phyloP scores from a whole-genome alignment of 1,140 invertebrate species.

The Armadillidium nasatum region DNA sequence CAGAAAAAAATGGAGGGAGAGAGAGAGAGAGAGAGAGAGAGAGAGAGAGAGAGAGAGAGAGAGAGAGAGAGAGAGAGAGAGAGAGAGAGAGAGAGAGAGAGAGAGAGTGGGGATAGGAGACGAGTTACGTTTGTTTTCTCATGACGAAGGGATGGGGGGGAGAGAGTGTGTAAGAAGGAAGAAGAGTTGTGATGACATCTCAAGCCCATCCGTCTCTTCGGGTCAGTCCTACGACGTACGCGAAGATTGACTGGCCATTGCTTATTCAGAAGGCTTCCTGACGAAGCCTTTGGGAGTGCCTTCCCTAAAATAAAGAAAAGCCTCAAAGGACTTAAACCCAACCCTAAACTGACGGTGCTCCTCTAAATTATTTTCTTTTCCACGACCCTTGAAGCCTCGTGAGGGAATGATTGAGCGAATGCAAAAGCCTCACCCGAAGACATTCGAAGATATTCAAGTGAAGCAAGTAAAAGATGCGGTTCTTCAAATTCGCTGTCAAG shows the following conservation, averaged over 20 bases:
- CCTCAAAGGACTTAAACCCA: not conserved
- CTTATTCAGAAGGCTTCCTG: not conserved
- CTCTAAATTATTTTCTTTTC: not conserved
- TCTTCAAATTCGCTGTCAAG: too few relatives aligned
- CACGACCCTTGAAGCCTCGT: not conserved
- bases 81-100: not conserved
- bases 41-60: slow-evolving; percentile 25
- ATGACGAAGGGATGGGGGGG: not conserved
- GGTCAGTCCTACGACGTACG: not conserved
- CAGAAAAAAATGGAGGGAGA: too few relatives aligned
- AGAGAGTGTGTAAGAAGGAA: not conserved
- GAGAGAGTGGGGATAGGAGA: not conserved
- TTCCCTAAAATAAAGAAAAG: not conserved
- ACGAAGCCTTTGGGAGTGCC: not conserved
- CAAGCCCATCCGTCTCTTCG: not conserved
- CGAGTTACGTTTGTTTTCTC: not conserved
- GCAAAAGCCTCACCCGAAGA: too few relatives aligned
- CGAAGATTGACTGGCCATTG: not conserved
- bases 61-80: slow-evolving; percentile 32
- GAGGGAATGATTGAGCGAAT: not conserved
- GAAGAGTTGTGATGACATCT: not conserved
- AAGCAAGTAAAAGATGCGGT: too few relatives aligned
- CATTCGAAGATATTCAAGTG: too few relatives aligned
- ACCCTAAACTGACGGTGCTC: not conserved
- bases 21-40: slow-evolving; percentile 35